Conservation (phyloP, 2,888 invertebrate species). For the Brenthis ino region DNA sequence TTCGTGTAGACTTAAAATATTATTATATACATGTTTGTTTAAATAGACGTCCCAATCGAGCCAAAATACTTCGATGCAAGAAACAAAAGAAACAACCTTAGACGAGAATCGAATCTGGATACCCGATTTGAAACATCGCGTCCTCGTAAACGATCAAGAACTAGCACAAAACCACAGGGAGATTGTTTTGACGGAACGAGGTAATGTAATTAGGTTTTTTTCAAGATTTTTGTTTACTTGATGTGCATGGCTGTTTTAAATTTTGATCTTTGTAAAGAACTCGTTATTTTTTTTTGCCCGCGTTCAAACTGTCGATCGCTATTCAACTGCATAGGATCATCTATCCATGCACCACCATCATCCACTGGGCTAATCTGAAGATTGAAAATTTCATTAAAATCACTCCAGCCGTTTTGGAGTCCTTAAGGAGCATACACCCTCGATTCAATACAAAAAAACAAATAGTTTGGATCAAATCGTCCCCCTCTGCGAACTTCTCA, state of each 20-base stretch:
- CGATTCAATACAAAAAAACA: no score
- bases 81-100: conserved; percentile 48
- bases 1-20: no score
- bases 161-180: conserved; percentile 61
- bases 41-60: conserved; percentile 45
- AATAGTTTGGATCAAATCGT: no score
- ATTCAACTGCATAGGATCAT: no score
- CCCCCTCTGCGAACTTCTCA: no score
- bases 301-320: no score
- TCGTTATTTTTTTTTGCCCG: not conserved
- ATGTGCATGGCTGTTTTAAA: not conserved
- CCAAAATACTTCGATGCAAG: conserved; percentile 57
- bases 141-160: conserved; percentile 55
- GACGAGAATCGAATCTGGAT: conserved; percentile 60
- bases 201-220: conserved; percentile 42
- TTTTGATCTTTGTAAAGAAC: not conserved
- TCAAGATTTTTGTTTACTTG: not conserved
- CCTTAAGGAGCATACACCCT: no score
- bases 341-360: no score
- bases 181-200: conserved; percentile 63
- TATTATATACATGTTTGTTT: not conserved
- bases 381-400: no score
- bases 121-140: conserved; percentile 50
- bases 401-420: no score
- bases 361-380: no score